These are phyloP conservation scores for Diceros bicornis DNA, from an alignment of 2,797 vertebrate species.

Conservation along the genomic window DNA sequence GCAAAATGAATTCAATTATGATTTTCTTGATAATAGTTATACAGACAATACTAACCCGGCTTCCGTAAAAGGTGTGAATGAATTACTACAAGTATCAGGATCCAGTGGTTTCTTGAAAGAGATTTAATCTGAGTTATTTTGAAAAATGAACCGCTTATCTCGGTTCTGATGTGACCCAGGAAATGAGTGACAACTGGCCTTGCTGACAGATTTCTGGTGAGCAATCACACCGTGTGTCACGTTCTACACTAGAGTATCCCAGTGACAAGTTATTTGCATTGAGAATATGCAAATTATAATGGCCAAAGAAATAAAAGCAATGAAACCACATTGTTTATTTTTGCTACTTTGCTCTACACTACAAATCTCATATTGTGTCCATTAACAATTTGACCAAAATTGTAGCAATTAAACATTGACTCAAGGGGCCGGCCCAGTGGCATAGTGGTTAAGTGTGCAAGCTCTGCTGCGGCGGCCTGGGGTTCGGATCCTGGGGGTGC, in stretches of 20 bases:
- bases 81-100: background rate
- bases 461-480: too few species aligned
- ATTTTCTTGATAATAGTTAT: conserved; percentile 17
- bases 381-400: background rate
- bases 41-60: background rate
- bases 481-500: too few species aligned
- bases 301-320: background rate
- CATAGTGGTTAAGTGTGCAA: too few species aligned
- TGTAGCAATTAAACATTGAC: background rate
- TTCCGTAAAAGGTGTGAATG: background rate
- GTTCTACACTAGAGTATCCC: background rate
- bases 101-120: conserved; percentile 3
- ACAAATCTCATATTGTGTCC: background rate
- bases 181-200: background rate
- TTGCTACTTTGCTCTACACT: background rate
- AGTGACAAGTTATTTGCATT: background rate
- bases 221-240: background rate
- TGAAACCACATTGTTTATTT: background rate
- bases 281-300: background rate
- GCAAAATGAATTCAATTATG: background rate
- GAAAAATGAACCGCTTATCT: background rate
- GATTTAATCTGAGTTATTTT: background rate
- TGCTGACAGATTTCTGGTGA: background rate
- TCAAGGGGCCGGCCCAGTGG: background rate
- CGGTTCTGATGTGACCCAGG: background rate